A percentile compares a stretch with the other conserved stretches of the same genome.
phyloP scores from a whole-genome alignment of 2,113 vertebrate species.

The Strix uralensis region DNA sequence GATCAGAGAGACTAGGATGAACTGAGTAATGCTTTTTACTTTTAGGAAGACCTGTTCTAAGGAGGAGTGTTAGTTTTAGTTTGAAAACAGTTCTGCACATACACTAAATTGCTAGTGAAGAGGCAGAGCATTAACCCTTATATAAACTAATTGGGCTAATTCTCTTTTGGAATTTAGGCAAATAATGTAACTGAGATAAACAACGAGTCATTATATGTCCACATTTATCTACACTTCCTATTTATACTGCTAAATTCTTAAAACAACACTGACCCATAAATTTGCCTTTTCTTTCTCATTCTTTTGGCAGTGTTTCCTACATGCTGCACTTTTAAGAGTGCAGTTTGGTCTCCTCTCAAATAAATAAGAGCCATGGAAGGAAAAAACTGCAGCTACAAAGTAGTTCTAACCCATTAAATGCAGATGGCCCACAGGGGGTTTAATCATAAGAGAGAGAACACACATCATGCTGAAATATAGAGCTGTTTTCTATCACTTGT shows the following conservation, averaged over 20 bases:
- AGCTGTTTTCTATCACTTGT: slow-evolving; percentile 87
- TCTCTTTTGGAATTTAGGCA: slow-evolving; percentile 68
- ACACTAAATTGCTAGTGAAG: slow-evolving; percentile 27
- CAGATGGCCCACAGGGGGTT: slow-evolving; percentile 80
- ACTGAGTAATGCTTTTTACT: neutral
- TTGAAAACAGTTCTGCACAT: neutral
- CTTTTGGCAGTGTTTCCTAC: slow-evolving; percentile 76
- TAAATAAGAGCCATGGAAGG: slow-evolving; percentile 74
- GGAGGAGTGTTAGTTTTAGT: neutral
- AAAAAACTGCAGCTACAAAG: slow-evolving; percentile 77
- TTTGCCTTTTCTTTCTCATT: slow-evolving; percentile 72
- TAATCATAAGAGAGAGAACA: slow-evolving; percentile 76
- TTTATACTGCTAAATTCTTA: slow-evolving; percentile 81
- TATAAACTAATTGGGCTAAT: slow-evolving; percentile 72
- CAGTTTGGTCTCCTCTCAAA: slow-evolving; percentile 74
- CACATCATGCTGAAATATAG: slow-evolving; percentile 80
- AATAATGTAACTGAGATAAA: slow-evolving; percentile 76
- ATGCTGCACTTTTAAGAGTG: slow-evolving; percentile 73
- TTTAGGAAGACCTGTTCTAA: neutral
- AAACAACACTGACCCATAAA: slow-evolving; percentile 78
- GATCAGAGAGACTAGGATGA: neutral
- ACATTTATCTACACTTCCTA: slow-evolving; percentile 77
- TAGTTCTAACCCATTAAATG: slow-evolving; percentile 81
- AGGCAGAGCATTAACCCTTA: slow-evolving; percentile 61
- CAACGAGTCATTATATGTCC: slow-evolving; percentile 68